A percentile compares a stretch with the other conserved stretches of the same genome.
phyloP scores from a whole-genome alignment of 2,888 invertebrate species.

The Drosophila paramelanica region DNA sequence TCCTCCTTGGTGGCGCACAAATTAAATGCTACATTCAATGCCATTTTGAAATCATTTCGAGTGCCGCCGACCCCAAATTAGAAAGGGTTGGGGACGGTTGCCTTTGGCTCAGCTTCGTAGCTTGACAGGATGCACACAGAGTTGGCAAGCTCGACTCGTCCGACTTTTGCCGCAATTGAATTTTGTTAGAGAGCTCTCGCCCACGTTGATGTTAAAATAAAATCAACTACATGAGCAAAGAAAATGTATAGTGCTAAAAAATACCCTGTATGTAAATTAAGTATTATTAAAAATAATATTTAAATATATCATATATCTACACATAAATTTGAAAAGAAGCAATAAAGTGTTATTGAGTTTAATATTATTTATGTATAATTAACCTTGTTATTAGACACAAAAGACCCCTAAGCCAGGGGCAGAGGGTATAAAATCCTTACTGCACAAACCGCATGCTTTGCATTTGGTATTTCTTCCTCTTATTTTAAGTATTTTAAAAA shows the following conservation, averaged over 20 bases:
- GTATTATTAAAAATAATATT: not conserved
- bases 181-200: conserved; percentile 41
- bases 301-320: too few species aligned
- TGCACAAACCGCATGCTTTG: conserved; percentile 35
- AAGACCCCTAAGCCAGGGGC: not conserved
- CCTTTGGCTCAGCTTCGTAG: conserved; percentile 13
- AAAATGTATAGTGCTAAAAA: not conserved
- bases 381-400: not conserved
- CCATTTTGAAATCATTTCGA: conserved; percentile 75
- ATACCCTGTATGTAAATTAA: conserved; percentile 14
- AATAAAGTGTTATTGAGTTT: too few species aligned
- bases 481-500: conserved; percentile 57
- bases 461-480: not conserved
- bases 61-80: conserved; percentile 49
- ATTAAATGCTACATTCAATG: conserved; percentile 80
- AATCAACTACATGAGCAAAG: not conserved
- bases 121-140: conserved; percentile 58
- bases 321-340: too few species aligned
- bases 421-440: conserved; percentile 8
- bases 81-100: conserved; percentile 1
- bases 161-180: conserved; percentile 69
- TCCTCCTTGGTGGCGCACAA: conserved; percentile 70
- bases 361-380: too few species aligned
- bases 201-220: conserved; percentile 16
- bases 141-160: conserved; percentile 53